A percentile compares a stretch with the other conserved stretches of the same genome.
These are phyloP conservation scores for Phylloscopus trochiloides DNA, from an alignment of 2,113 vertebrate genomes.

Conservation along the genomic window DNA sequence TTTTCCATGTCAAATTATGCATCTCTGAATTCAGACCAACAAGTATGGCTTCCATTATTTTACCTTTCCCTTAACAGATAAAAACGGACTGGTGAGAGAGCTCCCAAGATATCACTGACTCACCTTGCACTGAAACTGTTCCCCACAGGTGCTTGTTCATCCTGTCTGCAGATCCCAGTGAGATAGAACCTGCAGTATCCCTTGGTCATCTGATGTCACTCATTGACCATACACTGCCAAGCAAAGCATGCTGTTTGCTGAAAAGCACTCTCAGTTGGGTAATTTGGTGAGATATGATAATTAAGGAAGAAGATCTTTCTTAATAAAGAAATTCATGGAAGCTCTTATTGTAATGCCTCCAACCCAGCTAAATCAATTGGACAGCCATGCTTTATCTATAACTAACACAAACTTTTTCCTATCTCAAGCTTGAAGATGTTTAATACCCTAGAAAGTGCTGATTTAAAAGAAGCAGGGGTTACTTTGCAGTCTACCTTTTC, in stretches of 20 bases:
- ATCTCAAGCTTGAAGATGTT: not conserved
- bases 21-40: not conserved
- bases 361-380: accelerated
- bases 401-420: not conserved
- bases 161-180: not conserved
- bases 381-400: not conserved
- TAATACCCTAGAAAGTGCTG: not conserved
- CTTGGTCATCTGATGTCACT: not conserved
- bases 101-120: not conserved
- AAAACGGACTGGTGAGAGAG: not conserved
- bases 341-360: not conserved
- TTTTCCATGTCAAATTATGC: not conserved
- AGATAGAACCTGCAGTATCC: not conserved
- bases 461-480: not conserved
- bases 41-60: not conserved
- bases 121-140: not conserved
- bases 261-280: not conserved
- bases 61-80: not conserved
- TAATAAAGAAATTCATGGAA: not conserved
- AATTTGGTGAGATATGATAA: not conserved
- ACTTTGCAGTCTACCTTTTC: not conserved
- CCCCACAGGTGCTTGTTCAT: not conserved
- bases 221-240: not conserved
- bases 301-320: not conserved
- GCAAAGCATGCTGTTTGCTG: not conserved